Percentiles rank a stretch among this genome's conserved stretches.
phyloP scores from a whole-genome alignment of 30 jellyfish, hydroid and myxozoan genomes.

The Aurelia aurita region DNA sequence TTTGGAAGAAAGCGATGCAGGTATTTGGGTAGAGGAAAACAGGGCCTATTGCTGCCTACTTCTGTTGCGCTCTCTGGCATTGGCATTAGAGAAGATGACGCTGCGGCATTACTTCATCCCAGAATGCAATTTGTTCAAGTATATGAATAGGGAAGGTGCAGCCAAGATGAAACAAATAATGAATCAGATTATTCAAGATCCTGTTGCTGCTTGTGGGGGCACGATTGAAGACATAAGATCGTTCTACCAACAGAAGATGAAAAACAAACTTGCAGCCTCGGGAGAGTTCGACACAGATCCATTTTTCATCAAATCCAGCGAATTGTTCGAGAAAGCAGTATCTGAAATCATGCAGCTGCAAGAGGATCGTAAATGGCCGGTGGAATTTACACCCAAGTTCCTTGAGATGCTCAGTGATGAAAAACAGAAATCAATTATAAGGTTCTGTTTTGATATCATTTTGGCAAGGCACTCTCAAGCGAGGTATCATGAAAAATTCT shows the following conservation, averaged over 20 bases:
- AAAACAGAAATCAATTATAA: too few relatives aligned
- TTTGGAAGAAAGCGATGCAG: constrained; percentile 19
- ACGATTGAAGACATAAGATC: constrained; percentile 8
- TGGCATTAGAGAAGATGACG: neutral
- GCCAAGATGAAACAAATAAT: neutral
- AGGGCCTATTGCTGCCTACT: constrained; percentile 45
- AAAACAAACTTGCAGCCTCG: too few relatives aligned
- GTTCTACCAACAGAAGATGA: constrained; percentile 2
- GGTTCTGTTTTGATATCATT: too few relatives aligned
- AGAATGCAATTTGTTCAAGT: constrained; percentile 40
- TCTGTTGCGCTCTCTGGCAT: constrained; percentile 19
- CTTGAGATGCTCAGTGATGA: too few relatives aligned
- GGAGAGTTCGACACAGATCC: too few relatives aligned
- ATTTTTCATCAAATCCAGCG: too few relatives aligned
- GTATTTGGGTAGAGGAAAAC: constrained; percentile 30
- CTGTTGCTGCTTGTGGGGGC: constrained; percentile 37
- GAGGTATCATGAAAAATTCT: too few relatives aligned
- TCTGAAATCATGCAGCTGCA: too few relatives aligned
- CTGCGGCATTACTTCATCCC: constrained; percentile 53
- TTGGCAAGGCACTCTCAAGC: too few relatives aligned
- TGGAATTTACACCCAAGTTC: too few relatives aligned
- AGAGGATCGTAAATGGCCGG: too few relatives aligned
- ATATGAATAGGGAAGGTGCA: constrained; percentile 8
- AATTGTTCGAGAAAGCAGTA: too few relatives aligned
- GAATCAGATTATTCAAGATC: constrained; percentile 31